phyloP scores from a whole-genome alignment of 2,113 vertebrate genomes.

The Sclerurus mexicanus region DNA sequence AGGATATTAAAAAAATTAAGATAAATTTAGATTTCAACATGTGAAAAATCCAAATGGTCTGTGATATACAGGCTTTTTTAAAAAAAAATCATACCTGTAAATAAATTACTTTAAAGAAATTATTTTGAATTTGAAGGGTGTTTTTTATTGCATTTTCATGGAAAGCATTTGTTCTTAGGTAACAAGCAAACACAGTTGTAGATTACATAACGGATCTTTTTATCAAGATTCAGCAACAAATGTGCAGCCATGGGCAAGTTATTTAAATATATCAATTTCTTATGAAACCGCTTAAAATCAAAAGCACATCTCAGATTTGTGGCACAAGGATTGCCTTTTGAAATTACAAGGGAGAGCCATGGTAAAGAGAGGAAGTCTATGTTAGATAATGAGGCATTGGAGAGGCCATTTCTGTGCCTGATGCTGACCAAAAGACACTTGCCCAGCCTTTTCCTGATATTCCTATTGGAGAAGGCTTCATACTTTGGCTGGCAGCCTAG shows the following conservation, averaged over 20 bases:
- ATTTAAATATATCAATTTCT: not conserved
- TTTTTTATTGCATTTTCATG: not conserved
- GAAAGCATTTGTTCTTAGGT: not conserved
- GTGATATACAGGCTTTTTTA: not conserved
- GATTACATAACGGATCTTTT: not conserved
- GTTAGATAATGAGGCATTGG: not conserved
- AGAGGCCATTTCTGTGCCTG: not conserved
- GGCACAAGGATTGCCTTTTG: not conserved
- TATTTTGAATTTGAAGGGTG: not conserved
- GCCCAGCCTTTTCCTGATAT: not conserved
- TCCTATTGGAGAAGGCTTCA: not conserved
- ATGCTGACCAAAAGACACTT: not conserved
- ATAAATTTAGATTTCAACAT: not conserved
- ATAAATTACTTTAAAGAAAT: not conserved
- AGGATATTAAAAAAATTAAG: not conserved
- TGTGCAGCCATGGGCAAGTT: not conserved
- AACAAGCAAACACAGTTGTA: not conserved
- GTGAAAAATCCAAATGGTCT: not conserved
- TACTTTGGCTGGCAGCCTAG: not conserved
- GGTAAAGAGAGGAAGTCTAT: not conserved
- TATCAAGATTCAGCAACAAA: not conserved
- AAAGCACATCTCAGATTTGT: fast-evolving
- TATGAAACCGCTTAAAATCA: not conserved
- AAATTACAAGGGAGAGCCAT: fast-evolving
- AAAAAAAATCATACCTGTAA: not conserved